Base-by-base conservation (phyloP, 1,140 invertebrate species). In the Rhynchophorus ferrugineus region DNA sequence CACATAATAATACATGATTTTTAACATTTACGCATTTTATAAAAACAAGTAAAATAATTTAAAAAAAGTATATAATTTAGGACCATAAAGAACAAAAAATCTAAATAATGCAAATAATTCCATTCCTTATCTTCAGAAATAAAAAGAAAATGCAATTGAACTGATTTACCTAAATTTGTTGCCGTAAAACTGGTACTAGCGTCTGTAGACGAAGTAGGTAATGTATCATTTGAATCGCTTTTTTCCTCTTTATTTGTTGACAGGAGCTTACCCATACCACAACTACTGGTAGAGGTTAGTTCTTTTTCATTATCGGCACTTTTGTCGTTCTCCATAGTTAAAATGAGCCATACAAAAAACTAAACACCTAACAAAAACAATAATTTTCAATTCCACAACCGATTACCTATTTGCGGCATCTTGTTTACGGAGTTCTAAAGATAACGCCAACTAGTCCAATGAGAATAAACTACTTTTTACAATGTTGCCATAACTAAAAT, bases 291-390 rank as follows among this genome's bases (percentile, higher is more conserved):
- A 58, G 62, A 64, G 58, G 62, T 64, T 64, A 64, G 33, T 43
- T 62, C 58, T 21, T 53, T 48, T 41, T 60, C 58, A 41, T 54
- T 59, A 42, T 59, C 54, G 20, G 36, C 44, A 35, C 46, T 35
- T 58, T 58, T 57, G 19, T 49, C 47, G 51, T 51, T 44, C 41
- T 62, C 61, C 61, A 62, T 64, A 81, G 81, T 83, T 81, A 80
- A 81, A 73, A 72, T 77, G 81, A 81, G 80, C 81, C 49, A 51
- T 51, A 35, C 41, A 51, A 38, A 37, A 1, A 3, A 17, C 9
- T 35, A 16, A 3, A 33, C n/a, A 17, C 17, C 35, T 14, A 11
- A 24, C 1, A 37, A 19, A 37, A 29, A 8, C 16, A 16, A 8
- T 22, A 9, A 7, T n/a, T 20, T 44, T 39, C 24, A 5, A 36